These are phyloP conservation scores for Lasioglossum leucozonium DNA, from an alignment of 2,888 invertebrate species.

Conservation along the genomic window DNA sequence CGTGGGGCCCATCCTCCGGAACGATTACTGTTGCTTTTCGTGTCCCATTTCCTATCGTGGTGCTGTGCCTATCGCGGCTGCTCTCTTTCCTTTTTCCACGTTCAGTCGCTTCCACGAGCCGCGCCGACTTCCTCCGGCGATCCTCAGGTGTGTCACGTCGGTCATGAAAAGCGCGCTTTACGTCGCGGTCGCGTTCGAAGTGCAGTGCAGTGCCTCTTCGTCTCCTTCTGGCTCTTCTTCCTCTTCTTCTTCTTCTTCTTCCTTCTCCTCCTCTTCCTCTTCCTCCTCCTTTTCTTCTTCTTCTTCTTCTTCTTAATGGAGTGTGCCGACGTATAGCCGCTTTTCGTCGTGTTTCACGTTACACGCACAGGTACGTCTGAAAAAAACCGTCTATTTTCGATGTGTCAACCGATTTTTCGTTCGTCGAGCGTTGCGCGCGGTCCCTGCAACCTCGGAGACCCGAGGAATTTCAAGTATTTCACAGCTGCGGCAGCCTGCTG, in stretches of 20 bases:
- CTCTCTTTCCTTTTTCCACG: conserved; percentile 27
- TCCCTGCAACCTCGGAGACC: neutral
- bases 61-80: neutral
- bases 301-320: conserved; percentile 66
- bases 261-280: conserved; percentile 17
- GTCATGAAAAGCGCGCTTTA: conserved; percentile 66
- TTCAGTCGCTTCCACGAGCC: conserved; percentile 23
- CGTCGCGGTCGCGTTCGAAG: conserved; percentile 56
- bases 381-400: neutral
- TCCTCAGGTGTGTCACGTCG: conserved; percentile 40
- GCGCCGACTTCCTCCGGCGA: conserved; percentile 36
- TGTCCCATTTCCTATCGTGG: conserved; percentile 41
- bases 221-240: neutral
- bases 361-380: conserved; percentile 75
- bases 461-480: neutral
- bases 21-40: conserved; percentile 65
- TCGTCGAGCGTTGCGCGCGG: neutral
- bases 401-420: neutral
- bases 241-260: neutral
- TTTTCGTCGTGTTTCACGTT: conserved; percentile 73
- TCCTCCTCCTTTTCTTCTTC: conserved; percentile 20
- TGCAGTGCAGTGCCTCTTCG: conserved; percentile 71
- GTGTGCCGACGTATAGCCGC: conserved; percentile 68
- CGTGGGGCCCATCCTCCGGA: conserved; percentile 74
- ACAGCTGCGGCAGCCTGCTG: neutral